A percentile compares a stretch with the other conserved stretches of the same genome.
phyloP scores from a whole-genome alignment of 2,888 invertebrate species.

The Xylophagus ater region DNA sequence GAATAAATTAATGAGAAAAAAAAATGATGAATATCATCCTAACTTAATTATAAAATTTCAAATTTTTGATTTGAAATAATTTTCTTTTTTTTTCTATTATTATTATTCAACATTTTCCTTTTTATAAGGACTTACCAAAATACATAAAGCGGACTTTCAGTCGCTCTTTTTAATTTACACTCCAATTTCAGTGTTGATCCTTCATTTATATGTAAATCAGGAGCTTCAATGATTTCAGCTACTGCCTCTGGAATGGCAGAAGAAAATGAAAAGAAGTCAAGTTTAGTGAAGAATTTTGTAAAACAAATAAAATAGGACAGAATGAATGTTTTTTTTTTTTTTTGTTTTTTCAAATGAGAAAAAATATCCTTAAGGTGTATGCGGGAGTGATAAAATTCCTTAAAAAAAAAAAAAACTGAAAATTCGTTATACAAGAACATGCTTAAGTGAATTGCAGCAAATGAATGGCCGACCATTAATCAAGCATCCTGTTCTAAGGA shows the following conservation, averaged over 20 bases:
- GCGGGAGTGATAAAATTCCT: too few species aligned
- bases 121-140: slow-evolving; percentile 22
- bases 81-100: too few species aligned
- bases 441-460: too few species aligned
- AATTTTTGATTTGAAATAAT: slow-evolving; percentile 2
- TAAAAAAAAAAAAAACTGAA: slow-evolving; percentile 4
- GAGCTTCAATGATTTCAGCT: slow-evolving; percentile 20
- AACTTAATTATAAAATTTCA: slow-evolving; percentile 4
- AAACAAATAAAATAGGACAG: too few species aligned
- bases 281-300: too few species aligned
- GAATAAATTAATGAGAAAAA: too few species aligned
- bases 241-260: slow-evolving; percentile 19
- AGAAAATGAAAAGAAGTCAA: too few species aligned
- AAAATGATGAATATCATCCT: too few species aligned
- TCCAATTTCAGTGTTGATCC: slow-evolving; percentile 20
- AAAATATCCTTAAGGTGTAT: too few species aligned
- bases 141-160: slow-evolving; percentile 20
- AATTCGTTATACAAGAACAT: slow-evolving; percentile 5
- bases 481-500: slow-evolving; percentile 13
- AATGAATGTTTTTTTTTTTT: neutral
- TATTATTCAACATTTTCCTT: too few species aligned
- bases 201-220: slow-evolving; percentile 21
- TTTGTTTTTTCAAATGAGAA: neutral
- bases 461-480: slow-evolving; percentile 10
- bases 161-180: slow-evolving; percentile 20